A percentile compares a stretch with the other conserved stretches of the same genome.
These are phyloP conservation scores for Euzophera pinguis DNA, from an alignment of 2,888 invertebrate species.

Conservation along the genomic window DNA sequence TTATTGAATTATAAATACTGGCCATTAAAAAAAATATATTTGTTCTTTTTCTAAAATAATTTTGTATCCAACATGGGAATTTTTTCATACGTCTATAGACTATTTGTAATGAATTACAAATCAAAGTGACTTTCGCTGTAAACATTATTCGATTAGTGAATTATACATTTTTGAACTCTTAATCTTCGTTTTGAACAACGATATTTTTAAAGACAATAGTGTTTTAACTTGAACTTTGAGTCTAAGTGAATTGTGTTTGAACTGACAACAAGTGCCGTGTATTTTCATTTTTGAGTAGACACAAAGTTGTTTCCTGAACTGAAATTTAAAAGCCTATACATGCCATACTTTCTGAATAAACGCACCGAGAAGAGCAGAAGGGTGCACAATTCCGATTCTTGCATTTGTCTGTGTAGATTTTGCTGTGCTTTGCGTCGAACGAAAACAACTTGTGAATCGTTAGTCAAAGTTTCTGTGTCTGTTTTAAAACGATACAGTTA, in stretches of 20 bases:
- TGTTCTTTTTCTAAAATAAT: not conserved
- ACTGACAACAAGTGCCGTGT: conserved; percentile 13
- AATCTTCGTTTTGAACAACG: conserved; percentile 4
- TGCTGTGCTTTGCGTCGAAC: conserved; percentile 59
- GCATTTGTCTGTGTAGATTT: conserved; percentile 56
- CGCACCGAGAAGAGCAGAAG: conserved; percentile 54
- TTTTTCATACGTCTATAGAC: conserved; percentile 67
- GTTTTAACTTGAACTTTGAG: conserved; percentile 1
- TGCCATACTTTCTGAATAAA: conserved; percentile 62
- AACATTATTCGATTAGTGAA: not conserved
- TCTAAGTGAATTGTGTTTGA: not conserved
- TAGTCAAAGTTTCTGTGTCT: conserved; percentile 59
- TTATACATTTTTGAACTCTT: not conserved
- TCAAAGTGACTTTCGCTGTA: conserved; percentile 32
- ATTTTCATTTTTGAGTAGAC: not conserved
- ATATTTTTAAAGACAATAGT: conserved; percentile 1
- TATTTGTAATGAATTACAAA: conserved; percentile 60
- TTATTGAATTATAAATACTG: not conserved
- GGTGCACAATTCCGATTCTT: conserved; percentile 59
- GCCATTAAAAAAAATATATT: not conserved
- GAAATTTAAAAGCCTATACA: conserved; percentile 63
- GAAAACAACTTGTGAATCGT: conserved; percentile 56
- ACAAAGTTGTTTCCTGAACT: conserved; percentile 11
- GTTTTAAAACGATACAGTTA: conserved; percentile 70
- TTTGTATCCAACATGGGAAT: conserved; percentile 58